Conservation (phyloP, 2,888 invertebrate species). For the Lasius fuliginosus region DNA sequence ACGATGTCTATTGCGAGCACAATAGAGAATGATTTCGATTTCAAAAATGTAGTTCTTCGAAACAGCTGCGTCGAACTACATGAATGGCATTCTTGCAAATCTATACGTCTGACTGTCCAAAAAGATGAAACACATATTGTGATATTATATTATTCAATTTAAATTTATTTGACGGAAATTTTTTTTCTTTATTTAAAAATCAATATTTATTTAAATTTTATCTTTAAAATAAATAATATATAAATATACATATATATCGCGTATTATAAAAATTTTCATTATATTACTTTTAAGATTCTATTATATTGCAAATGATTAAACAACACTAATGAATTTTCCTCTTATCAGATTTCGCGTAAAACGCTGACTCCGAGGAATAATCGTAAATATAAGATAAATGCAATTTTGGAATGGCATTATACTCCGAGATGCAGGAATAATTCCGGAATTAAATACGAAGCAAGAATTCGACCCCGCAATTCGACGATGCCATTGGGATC, state of each 20-base stretch:
- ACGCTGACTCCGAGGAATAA: background rate
- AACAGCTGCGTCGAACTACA: background rate
- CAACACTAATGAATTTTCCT: background rate
- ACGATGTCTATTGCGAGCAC: constrained; percentile 7
- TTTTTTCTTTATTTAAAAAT: background rate
- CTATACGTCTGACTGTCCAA: background rate
- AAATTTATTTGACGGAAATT: background rate
- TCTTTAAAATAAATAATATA: no score
- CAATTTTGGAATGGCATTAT: background rate
- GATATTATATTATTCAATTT: background rate
- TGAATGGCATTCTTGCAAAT: constrained; percentile 9
- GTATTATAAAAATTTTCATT: background rate
- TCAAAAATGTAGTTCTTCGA: constrained; percentile 16
- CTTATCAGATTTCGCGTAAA: background rate
- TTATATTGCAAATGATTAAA: background rate
- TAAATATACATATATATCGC: background rate
- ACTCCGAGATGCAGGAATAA: background rate
- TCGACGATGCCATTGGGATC: constrained; percentile 19
- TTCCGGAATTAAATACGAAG: constrained; percentile 14
- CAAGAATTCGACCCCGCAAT: background rate
- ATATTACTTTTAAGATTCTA: background rate
- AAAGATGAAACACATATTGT: background rate
- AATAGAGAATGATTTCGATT: constrained; percentile 42
- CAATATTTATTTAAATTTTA: background rate
- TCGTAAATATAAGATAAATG: background rate